Evolutionary conservation across 2,113 vertebrate genomes (phyloP), one percentile per base, ranked within the genome.

Genomic region (Maccullochella peelii): DNA sequence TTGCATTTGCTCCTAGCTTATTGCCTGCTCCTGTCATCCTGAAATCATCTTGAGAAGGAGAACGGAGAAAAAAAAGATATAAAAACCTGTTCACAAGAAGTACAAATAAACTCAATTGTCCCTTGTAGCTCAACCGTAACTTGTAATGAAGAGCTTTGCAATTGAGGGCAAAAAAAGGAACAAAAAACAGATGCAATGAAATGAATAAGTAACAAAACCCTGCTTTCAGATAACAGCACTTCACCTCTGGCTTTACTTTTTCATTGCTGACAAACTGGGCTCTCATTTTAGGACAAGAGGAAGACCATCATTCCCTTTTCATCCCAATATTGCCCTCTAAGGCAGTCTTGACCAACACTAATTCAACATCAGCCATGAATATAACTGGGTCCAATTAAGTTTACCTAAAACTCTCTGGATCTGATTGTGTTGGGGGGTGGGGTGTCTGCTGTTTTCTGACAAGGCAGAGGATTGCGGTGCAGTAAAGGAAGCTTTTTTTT

Each of bases 1-100:
- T 88, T 89, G 81, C 83, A 85, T 91, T 91, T 79, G 85, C 89
- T 92, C 92, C 79, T 83, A 54, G 69, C 81, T 77, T 71, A 88
- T 66, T 88, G 86, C 80, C 85, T 89, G 80, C 74, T 77, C 36
- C 44, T 83, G 82, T 85, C 77, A 83, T 77, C 42, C 79, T 78
- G 54, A 79, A 80, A 78, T 80, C 69, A 84, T 86, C 75, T 62
- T 40, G 11, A 79, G 20, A 81, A 73, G 38, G 38, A 75, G 14
- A 84, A 68, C 1, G 15, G 25, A 50, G 25, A 0, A 38, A 42
- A 54, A 54, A 40, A 62, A 67, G 1, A 59, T 16, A n/a, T 25
- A 57, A 11, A 44, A 69, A 88, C 23, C n/a, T 54, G 63, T 81
- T 82, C 76, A 63, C 62, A 72, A 68, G 33, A 77, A 75, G 57